These are phyloP conservation scores for Euura lappo DNA, from an alignment of 1,140 invertebrate genomes.

Conservation along the genomic window DNA sequence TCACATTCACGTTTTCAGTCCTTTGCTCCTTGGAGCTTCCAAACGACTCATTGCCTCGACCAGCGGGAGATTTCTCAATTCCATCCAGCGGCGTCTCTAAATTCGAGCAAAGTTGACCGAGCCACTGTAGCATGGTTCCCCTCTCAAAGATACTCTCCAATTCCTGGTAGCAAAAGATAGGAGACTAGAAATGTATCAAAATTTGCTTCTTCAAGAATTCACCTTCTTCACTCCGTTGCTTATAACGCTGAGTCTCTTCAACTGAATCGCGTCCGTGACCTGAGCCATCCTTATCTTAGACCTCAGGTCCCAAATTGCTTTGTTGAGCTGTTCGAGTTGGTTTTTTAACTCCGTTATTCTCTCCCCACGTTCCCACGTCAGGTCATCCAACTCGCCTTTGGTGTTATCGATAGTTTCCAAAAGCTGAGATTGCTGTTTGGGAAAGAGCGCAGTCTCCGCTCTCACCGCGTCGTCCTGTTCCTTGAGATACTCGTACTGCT, in stretches of 20 bases:
- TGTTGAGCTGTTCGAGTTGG: slow-evolving; percentile 33
- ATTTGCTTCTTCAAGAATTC: slow-evolving; percentile 21
- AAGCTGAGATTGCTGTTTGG: slow-evolving; percentile 37
- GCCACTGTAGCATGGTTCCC: slow-evolving; percentile 30
- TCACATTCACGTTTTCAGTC: slow-evolving; percentile 9
- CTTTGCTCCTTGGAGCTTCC: slow-evolving; percentile 10
- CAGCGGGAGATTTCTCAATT: slow-evolving; percentile 37
- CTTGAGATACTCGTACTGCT: slow-evolving; percentile 55
- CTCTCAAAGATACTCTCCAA: slow-evolving; percentile 46
- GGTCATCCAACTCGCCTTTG: slow-evolving; percentile 33
- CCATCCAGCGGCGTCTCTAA: slow-evolving; percentile 37
- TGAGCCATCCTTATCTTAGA: slow-evolving; percentile 38
- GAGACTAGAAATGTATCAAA: slow-evolving; percentile 7
- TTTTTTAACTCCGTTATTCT: slow-evolving; percentile 36
- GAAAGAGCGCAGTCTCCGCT: slow-evolving; percentile 36
- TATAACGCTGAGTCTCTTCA: slow-evolving; percentile 46
- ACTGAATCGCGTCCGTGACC: slow-evolving; percentile 36
- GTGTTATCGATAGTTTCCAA: slow-evolving; percentile 38
- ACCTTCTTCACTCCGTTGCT: slow-evolving; percentile 47
- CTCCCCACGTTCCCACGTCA: slow-evolving; percentile 36
- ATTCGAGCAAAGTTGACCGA: slow-evolving; percentile 42
- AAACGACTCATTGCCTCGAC: slow-evolving; percentile 19
- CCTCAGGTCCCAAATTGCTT: slow-evolving; percentile 37
- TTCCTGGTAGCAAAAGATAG: slow-evolving; percentile 35
- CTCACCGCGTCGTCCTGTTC: slow-evolving; percentile 44